phyloP scores from a whole-genome alignment of 2,888 invertebrate species.

The Drosophila histrio region DNA sequence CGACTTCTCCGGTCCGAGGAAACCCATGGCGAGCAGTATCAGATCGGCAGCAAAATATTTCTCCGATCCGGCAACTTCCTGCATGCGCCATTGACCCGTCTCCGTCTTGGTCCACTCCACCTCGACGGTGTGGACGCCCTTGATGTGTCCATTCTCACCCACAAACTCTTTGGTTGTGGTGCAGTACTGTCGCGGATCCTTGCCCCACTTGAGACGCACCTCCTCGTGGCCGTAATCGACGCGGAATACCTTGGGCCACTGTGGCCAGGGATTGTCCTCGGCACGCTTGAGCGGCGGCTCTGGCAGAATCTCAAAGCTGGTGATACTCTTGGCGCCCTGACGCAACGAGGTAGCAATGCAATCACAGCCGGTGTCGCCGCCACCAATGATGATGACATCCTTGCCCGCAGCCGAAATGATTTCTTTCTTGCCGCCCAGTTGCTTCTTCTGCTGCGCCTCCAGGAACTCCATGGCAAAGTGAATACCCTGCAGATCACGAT shows the following conservation, averaged over 20 bases:
- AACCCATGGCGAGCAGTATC: slow-evolving; percentile 99
- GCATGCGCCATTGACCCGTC: slow-evolving; percentile 97
- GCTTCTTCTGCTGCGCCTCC: slow-evolving; percentile 98
- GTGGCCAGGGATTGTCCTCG: slow-evolving; percentile 98
- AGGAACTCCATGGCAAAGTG: slow-evolving; percentile 99
- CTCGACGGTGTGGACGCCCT: slow-evolving; percentile 94
- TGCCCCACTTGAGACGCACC: slow-evolving; percentile 94
- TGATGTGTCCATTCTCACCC: slow-evolving; percentile 94
- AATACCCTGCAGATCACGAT: slow-evolving; percentile 95
- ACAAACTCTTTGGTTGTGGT: slow-evolving; percentile 98
- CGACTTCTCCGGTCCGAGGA: slow-evolving; percentile 96
- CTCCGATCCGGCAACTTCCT: slow-evolving; percentile 91
- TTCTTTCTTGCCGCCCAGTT: slow-evolving; percentile 88
- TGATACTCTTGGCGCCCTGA: slow-evolving; percentile 94
- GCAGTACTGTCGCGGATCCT: slow-evolving; percentile 96
- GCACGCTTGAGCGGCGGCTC: slow-evolving; percentile 93
- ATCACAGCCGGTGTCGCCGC: slow-evolving; percentile 96
- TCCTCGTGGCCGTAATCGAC: slow-evolving; percentile 99
- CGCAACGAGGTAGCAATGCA: slow-evolving; percentile 98
- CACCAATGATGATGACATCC: slow-evolving; percentile 96
- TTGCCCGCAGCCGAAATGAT: slow-evolving; percentile 94
- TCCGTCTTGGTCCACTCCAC: slow-evolving; percentile 98
- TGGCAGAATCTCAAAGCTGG: slow-evolving; percentile 98
- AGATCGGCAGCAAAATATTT: slow-evolving; percentile 94
- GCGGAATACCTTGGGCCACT: slow-evolving; percentile 97